phyloP scores from a whole-genome alignment of 2,888 invertebrate genomes.

The Actias luna region DNA sequence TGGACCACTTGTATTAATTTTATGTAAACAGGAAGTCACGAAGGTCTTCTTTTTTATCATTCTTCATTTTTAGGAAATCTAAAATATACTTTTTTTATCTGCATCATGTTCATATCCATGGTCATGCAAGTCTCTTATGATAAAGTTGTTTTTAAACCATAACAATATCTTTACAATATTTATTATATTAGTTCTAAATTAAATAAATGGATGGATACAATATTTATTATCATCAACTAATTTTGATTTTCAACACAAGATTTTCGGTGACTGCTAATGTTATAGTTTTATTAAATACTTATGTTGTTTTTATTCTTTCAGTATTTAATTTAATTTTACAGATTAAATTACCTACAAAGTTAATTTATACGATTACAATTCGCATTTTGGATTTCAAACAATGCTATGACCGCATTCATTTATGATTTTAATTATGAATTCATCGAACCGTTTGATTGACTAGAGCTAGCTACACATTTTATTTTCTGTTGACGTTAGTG shows the following conservation, averaged over 20 bases:
- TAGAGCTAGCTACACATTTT: background rate
- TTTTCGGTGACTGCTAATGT: too few relatives aligned
- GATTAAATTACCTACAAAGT: background rate
- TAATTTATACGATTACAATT: background rate
- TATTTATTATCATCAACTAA: background rate
- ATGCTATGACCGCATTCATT: background rate
- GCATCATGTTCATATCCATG: too few relatives aligned
- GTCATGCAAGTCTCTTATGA: too few relatives aligned
- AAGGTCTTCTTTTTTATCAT: too few relatives aligned
- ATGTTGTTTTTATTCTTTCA: background rate
- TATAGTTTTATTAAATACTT: too few relatives aligned
- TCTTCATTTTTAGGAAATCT: too few relatives aligned
- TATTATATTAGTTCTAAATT: too few relatives aligned
- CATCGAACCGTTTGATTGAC: conserved; percentile 19
- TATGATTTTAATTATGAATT: background rate
- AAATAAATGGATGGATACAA: background rate
- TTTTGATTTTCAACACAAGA: background rate
- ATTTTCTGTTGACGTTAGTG: background rate
- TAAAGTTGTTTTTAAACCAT: too few relatives aligned
- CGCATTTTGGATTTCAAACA: background rate
- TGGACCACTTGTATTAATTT: too few relatives aligned
- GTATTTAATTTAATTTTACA: background rate
- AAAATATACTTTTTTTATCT: too few relatives aligned
- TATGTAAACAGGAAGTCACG: too few relatives aligned
- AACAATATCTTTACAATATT: too few relatives aligned